Percentiles rank a stretch among this genome's conserved stretches.
These are phyloP conservation scores for Sebastes fasciatus DNA, from an alignment of 2,113 vertebrate species.

Conservation along the genomic window DNA sequence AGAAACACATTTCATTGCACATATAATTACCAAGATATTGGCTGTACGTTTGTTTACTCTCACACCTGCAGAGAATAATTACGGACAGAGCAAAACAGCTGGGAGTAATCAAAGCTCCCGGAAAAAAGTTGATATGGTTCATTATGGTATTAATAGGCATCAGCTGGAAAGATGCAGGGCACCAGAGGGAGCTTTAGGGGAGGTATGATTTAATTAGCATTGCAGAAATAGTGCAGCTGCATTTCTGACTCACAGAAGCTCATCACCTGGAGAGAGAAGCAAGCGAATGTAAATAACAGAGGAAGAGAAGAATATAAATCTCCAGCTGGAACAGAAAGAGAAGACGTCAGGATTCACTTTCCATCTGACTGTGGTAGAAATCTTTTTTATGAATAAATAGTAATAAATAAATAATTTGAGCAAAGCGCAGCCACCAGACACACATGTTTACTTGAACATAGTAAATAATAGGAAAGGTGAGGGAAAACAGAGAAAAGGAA, in stretches of 20 bases:
- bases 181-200: background rate
- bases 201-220: conserved; percentile 11
- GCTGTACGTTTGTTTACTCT: conserved; percentile 10
- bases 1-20: background rate
- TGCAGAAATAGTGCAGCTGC: conserved; percentile 10
- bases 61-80: conserved; percentile 1
- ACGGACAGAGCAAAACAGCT: background rate
- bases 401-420: background rate
- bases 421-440: background rate
- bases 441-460: background rate
- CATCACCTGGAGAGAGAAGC: background rate
- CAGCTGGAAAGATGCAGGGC: background rate
- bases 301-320: background rate
- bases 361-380: background rate
- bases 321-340: background rate
- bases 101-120: background rate
- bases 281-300: background rate
- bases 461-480: background rate
- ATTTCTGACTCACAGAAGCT: background rate
- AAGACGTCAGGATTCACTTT: background rate
- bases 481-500: background rate
- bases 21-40: conserved; percentile 5
- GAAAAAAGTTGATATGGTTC: conserved; percentile 4
- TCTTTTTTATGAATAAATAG: background rate
- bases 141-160: background rate